Evolutionary conservation across 2,888 invertebrate species (phyloP).

Genomic region (Nemotelus nigrinus): DNA sequence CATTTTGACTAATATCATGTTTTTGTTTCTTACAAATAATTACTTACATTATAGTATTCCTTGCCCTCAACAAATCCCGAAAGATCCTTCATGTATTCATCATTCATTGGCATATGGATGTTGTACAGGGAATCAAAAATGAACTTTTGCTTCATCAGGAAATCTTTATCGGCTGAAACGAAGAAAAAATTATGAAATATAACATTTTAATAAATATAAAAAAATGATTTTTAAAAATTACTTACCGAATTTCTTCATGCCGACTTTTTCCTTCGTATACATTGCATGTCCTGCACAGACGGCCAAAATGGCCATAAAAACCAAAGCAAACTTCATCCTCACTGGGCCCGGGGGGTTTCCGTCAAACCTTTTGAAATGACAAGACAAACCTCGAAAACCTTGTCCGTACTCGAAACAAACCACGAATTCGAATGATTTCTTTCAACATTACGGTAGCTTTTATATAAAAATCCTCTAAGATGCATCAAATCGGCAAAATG

Average conservation of each 20-base stretch:
- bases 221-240: background rate
- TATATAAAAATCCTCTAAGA: conserved; percentile 9
- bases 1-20: too few relatives aligned
- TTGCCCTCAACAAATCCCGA: conserved; percentile 42
- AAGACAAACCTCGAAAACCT: background rate
- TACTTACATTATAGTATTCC: conserved; percentile 40
- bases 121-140: conserved; percentile 66
- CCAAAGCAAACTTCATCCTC: conserved; percentile 35
- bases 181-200: background rate
- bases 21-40: too few relatives aligned
- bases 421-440: conserved; percentile 21
- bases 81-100: conserved; percentile 42
- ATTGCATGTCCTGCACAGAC: conserved; percentile 19
- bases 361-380: background rate
- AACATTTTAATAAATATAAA: background rate
- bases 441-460: conserved; percentile 1
- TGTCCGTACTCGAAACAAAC: conserved; percentile 10
- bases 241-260: conserved; percentile 25
- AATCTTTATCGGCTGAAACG: conserved; percentile 26
- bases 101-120: conserved; percentile 58
- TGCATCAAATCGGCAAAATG: background rate
- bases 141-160: conserved; percentile 61
- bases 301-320: conserved; percentile 40
- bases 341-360: background rate
- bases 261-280: background rate